Conservation (phyloP, 2,113 vertebrate genomes). For the Amblyornis subalaris region DNA sequence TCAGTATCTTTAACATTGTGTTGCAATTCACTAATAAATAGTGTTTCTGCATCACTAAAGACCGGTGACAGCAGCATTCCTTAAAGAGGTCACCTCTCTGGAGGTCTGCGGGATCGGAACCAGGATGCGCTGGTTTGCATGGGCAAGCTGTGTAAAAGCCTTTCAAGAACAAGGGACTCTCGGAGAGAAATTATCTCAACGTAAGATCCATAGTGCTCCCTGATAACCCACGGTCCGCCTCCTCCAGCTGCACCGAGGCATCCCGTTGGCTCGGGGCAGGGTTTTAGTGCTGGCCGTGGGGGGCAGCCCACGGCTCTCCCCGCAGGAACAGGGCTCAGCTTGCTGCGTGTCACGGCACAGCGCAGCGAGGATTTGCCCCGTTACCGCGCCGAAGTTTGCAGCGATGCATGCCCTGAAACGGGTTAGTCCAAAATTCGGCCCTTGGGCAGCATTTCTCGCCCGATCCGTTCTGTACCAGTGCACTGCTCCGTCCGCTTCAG, state of each 20-base stretch:
- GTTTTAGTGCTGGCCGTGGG: fast-evolving
- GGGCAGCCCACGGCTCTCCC: fast-evolving
- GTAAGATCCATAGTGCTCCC: fast-evolving
- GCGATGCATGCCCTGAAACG: fast-evolving
- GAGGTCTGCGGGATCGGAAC: not conserved
- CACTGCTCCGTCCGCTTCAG: fast-evolving
- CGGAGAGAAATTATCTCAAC: fast-evolving
- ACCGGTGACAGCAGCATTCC: not conserved
- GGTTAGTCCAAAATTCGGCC: fast-evolving
- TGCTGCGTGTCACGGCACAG: fast-evolving
- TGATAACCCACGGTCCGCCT: fast-evolving
- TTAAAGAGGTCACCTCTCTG: not conserved
- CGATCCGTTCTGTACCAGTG: fast-evolving
- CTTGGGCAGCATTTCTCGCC: fast-evolving
- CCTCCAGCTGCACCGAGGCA: fast-evolving
- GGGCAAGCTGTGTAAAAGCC: not conserved
- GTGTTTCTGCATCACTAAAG: not conserved
- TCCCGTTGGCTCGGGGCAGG: fast-evolving
- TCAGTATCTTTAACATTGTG: not conserved
- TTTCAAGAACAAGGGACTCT: fast-evolving
- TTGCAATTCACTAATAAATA: not conserved
- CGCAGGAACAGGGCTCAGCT: fast-evolving
- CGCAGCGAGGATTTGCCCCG: fast-evolving
- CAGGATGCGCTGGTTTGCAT: fast-evolving
- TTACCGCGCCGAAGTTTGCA: fast-evolving